Base-by-base conservation (phyloP, 30 jellyfish, hydroid and myxozoan species). In the Rhopilema esculentum region DNA sequence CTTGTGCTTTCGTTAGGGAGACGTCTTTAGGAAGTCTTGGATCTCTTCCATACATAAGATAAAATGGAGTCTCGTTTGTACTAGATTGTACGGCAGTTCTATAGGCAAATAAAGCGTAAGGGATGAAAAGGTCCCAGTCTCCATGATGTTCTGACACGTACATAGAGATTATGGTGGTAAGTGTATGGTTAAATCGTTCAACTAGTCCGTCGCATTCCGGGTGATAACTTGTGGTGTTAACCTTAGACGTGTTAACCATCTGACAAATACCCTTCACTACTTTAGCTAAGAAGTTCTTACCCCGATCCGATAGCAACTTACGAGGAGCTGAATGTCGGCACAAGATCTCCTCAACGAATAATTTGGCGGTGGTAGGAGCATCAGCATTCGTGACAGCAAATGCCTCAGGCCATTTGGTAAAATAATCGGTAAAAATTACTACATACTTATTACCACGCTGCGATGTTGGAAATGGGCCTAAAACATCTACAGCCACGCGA, bases 381-480 rank as follows among this genome's bases (percentile, higher is more conserved):
- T 69, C 86, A 9, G 88, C 86, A 52, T 65, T 33, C 22, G 67
- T 69, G 24, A 81, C 92, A 1, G 97, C 89, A 65, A 81, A 89
- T 62, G 92, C 93, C 53, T 82, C 92, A 25, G 97, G 92, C 93
- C 97, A 89, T 20, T 72, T 62, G 26, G 94, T 72, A 29, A 75
- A 77, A 63, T 77, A 66, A 68, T 76, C 90, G 1, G 91, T 18
- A 68, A 86, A 86, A n/a, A 85, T 81, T 4, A 85, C 90, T 4
- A 85, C 83, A 48, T 85, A 86, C 15, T 53, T 77, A 53, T 68
- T 81, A 19, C 97, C 97, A 21, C 69, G 76, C 4, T 80, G 72
- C 15, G 92, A 70, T 32, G 84, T 69, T 6, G 97, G 97, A 72
- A 89, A 72, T 48, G 92, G 97, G 76, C 97, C 92, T 64, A 82